Percentiles rank a stretch among this genome's conserved stretches.
Evolutionary conservation across 2,888 invertebrate genomes (phyloP).

Genomic region (Actias luna): DNA sequence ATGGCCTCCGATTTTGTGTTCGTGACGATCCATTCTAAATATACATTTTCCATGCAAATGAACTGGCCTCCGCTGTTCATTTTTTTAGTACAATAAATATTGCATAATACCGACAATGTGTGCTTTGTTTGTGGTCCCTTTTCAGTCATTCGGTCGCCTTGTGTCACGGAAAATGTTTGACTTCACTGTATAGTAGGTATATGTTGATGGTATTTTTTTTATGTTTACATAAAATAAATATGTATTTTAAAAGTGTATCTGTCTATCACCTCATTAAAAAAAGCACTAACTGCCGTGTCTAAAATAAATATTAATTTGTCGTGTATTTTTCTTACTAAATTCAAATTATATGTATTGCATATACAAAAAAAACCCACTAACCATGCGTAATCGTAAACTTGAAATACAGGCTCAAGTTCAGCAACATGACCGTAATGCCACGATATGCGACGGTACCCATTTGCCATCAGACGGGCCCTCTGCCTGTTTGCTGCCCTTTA

Average conservation of each 20-base stretch:
- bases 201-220: not conserved
- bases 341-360: no score
- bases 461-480: no score
- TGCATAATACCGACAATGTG: conserved; percentile 46
- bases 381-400: no score
- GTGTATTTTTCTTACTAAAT: no score
- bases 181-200: conserved; percentile 13
- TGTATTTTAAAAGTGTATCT: not conserved
- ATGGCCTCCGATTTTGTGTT: conserved; percentile 48
- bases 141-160: conserved; percentile 35
- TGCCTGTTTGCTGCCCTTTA: no score
- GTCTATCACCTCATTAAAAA: no score
- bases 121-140: conserved; percentile 37
- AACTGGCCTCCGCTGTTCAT: conserved; percentile 63
- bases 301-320: not conserved
- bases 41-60: conserved; percentile 78
- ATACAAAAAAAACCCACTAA: no score
- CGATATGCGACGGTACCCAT: no score
- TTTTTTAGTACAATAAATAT: conserved; percentile 72
- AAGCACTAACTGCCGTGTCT: no score
- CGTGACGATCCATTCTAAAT: conserved; percentile 80
- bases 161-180: not conserved
- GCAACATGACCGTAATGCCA: no score
- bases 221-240: not conserved
- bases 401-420: no score